Evolutionary conservation across 1,140 invertebrate genomes (phyloP), one percentile per base, ranked within the genome.

Genomic region (Drosophila sechellia): DNA sequence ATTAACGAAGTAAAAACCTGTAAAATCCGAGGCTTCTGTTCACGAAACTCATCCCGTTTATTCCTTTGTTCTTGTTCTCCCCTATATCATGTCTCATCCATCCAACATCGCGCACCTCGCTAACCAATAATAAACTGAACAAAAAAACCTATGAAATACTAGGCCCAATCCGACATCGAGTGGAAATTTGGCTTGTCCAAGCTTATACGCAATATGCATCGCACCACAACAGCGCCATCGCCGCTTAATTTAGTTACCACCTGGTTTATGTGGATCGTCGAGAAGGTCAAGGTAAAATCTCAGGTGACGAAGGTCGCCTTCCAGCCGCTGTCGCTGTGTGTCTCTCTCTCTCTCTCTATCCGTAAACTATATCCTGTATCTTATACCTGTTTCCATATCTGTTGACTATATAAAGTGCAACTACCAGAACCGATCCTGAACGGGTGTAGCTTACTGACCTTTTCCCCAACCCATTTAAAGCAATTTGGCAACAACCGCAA

Each of bases 181-280:
- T 99, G 99, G 99, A 99, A 99, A 93, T 99, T 99, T 92, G 99
- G 99, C 34, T 93, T 99, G 79, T 99, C 98, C 45, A 99, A 99
- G 93, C 94, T 99, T 79, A 99, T 99, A 90, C 94, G 98, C 76
- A 98, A 99, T 91, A 99, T 99, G 98, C 98, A 99, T 93, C 95
- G 99, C 90, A 99, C 98, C 6, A 98, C 97, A 40, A 98, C 98
- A 4, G 98, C 99, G 3, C 99, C 99, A 0, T 97, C 98, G 2
- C 99, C 99, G 0, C 94, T 99, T 40, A 99, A 99, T 92, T 94
- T 99, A 49, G 94, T 99, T 68, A 99, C 98, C 1, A 98, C 98
- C 43, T 97, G 97, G 96, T 94, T 97, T 52, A 95, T 96, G 91
- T 97, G 96, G 93, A 93, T 98, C 53, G 95, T 95, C 68, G 95